Percentiles rank a stretch among this genome's conserved stretches.
These are phyloP conservation scores for Helostoma temminkii DNA, from an alignment of 2,797 vertebrate genomes.

Conservation along the genomic window DNA sequence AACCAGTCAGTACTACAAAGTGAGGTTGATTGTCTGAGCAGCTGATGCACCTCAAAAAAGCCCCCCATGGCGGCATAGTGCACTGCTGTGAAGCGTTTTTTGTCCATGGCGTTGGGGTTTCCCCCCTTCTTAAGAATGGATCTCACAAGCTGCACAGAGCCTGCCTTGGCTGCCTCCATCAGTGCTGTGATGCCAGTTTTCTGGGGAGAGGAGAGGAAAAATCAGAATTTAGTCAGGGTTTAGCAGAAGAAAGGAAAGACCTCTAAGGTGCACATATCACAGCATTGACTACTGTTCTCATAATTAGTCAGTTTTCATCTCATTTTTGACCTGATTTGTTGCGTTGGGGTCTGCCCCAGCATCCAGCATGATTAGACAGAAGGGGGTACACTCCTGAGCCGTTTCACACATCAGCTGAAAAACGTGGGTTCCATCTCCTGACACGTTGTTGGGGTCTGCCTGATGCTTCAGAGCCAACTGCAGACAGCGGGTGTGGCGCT, in stretches of 20 bases:
- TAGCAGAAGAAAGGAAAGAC: not conserved
- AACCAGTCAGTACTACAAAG: not conserved
- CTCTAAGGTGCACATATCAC: not conserved
- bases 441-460: constrained; percentile 90
- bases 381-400: constrained; percentile 81
- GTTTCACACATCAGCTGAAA: constrained; percentile 90
- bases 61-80: constrained; percentile 95
- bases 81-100: constrained; percentile 82
- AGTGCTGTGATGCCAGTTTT: constrained; percentile 89
- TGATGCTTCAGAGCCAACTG: constrained; percentile 84
- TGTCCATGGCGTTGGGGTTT: constrained; percentile 86
- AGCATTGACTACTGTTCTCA: not conserved
- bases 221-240: not conserved
- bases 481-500: constrained; percentile 86
- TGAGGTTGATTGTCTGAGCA: not conserved
- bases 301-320: not conserved
- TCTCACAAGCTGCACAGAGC: constrained; percentile 83
- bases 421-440: constrained; percentile 83
- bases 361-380: constrained; percentile 89
- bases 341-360: constrained; percentile 90
- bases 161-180: constrained; percentile 90
- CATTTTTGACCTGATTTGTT: constrained; percentile 76
- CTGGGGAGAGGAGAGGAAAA: constrained; percentile 70
- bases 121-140: constrained; percentile 88
- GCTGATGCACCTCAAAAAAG: constrained; percentile 87